phyloP scores from a whole-genome alignment of 1,140 invertebrate genomes.

The Panulirus ornatus region DNA sequence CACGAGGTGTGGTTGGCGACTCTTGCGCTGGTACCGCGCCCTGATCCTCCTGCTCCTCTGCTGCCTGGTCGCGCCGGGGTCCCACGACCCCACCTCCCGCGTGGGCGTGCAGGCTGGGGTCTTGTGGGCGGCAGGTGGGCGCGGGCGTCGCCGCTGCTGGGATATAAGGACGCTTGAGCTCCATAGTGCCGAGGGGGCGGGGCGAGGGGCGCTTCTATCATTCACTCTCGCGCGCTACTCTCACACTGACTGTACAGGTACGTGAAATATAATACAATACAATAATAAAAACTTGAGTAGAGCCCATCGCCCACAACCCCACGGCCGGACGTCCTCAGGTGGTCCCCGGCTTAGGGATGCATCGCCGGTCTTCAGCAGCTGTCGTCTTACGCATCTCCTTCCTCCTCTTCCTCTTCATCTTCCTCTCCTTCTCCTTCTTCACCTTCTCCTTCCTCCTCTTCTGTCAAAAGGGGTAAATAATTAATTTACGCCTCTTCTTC shows the following conservation, averaged over 20 bases:
- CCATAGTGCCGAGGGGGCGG: conserved; percentile 41
- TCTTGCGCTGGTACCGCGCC: conserved; percentile 21
- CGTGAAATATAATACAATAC: conserved; percentile 73
- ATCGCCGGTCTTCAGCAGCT: conserved; percentile 49
- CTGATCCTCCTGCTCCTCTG: conserved; percentile 50
- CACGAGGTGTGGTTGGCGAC: conserved; percentile 62
- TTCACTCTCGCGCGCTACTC: conserved; percentile 54
- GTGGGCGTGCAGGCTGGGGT: conserved; percentile 17
- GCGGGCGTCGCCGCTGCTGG: conserved; percentile 54
- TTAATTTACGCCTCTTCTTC: conserved; percentile 41
- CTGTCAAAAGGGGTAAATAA: conserved; percentile 22
- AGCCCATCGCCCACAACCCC: conserved; percentile 51
- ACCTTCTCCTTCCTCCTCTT: conserved; percentile 67
- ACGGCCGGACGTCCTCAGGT: conserved; percentile 56
- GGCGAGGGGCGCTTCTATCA: conserved; percentile 37
- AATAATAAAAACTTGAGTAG: conserved; percentile 70
- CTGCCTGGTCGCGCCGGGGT: conserved; percentile 55
- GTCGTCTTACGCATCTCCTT: conserved; percentile 64
- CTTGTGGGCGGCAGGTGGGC: conserved; percentile 50
- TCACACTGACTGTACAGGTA: conserved; percentile 72
- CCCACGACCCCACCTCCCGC: conserved; percentile 53
- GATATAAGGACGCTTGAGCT: conserved; percentile 62
- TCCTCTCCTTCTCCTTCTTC: conserved; percentile 59
- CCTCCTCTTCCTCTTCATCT: conserved; percentile 64
- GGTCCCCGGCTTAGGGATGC: conserved; percentile 55